Evolutionary conservation across 2,888 invertebrate genomes (phyloP), one percentile per base, ranked within the genome.

Genomic region (Cataglyphis altisquamis): DNA sequence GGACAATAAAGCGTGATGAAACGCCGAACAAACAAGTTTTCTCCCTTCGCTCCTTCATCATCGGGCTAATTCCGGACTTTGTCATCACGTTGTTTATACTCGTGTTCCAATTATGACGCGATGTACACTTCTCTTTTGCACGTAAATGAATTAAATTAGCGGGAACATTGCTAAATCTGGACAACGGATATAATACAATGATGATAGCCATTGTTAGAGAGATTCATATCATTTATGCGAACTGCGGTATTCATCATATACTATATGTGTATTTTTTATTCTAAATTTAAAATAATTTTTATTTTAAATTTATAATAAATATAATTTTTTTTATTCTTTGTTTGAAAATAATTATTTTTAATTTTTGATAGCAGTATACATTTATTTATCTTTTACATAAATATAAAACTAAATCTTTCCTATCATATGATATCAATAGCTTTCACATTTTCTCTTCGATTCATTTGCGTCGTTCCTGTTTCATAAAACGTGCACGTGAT

Each of bases 1-100:
- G 48, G 83, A 87, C 88, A 88, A 90, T 93, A 92, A 93, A 92
- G 88, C 78, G 83, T 91, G 89, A 93, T 92, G 92, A 92, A 93
- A 92, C 90, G 88, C 86, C 86, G 88, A 84, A 84, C 88, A 93
- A 93, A 93, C 91, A 92, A 66, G 29, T 70, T 84, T 83, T 70
- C 81, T 68, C 63, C 48, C 52, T 48, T 64, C 52, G 73, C 66
- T 57, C 48, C 86, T 87, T 85, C 78, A 87, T 90, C 86, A 62
- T 82, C 73, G 39, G 39, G 45, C 60, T 66, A 36, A 73, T 75
- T 63, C 36, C 29, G 52, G 12, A 52, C 48, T 41, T 52, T 48
- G 39, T 36, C 60, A 48, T 75, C 81, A 55, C 55, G 32, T 52
- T 81, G 41, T 63, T 81, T 64, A 29, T 64, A 29, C 18, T 45